Evolutionary conservation across 2,888 invertebrate genomes (phyloP).

Genomic region (Achlya flavicornis): DNA sequence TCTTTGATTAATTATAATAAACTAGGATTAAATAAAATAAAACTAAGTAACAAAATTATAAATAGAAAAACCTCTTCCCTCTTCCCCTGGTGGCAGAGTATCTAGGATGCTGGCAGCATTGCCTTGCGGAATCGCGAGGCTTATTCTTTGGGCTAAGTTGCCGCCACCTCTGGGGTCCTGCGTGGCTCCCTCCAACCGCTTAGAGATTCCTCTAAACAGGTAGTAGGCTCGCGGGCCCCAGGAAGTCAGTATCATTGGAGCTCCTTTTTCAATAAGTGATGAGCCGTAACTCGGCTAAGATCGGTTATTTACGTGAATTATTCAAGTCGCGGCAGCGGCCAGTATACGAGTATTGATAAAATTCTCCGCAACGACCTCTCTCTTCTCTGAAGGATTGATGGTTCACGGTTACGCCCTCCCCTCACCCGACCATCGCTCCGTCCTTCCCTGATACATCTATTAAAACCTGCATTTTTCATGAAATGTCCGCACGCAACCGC

Average conservation of each 20-base stretch:
- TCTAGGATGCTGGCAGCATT: too few species aligned
- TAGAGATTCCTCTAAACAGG: too few species aligned
- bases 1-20: too few species aligned
- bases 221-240: too few species aligned
- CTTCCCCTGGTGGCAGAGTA: too few species aligned
- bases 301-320: conserved; percentile 14
- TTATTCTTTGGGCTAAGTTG: too few species aligned
- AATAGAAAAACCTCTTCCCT: too few species aligned
- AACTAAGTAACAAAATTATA: too few species aligned
- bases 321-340: conserved; percentile 12
- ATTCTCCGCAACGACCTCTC: not conserved
- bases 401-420: not conserved
- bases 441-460: not conserved
- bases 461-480: conserved; percentile 19
- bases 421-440: not conserved
- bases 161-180: too few species aligned
- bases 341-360: conserved; percentile 14
- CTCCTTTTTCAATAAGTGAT: not conserved
- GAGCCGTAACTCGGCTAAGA: conserved; percentile 9
- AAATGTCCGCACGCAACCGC: conserved; percentile 16
- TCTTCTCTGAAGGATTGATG: not conserved
- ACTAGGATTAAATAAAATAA: too few species aligned
- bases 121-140: too few species aligned
- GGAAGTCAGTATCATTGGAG: conserved; percentile 2
- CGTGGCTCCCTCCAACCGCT: too few species aligned